Percentiles rank a stretch among this genome's conserved stretches.
These are phyloP conservation scores for Isotomurus palustris DNA, from an alignment of 2,888 invertebrate species.

Conservation along the genomic window DNA sequence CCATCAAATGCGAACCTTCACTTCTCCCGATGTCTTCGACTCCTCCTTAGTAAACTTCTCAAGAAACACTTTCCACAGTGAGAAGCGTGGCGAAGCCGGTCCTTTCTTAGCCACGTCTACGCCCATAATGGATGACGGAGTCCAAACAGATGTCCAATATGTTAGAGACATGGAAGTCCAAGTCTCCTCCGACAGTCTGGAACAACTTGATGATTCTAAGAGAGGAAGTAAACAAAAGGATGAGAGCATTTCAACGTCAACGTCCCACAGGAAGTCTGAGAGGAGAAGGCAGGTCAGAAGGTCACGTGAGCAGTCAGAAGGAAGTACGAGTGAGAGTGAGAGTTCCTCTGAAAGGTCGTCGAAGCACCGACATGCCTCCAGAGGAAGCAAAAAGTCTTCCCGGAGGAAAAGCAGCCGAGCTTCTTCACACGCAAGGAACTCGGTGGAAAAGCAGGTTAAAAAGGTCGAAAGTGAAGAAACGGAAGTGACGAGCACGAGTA, in stretches of 20 bases:
- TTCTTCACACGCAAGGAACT: conserved; percentile 37
- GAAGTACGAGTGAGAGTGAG: conserved; percentile 8
- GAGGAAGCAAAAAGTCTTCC: conserved; percentile 25
- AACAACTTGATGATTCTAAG: background rate
- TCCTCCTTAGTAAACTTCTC: conserved; percentile 19
- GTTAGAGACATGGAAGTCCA: conserved; percentile 35
- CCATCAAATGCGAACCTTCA: conserved; percentile 27
- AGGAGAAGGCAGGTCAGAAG: conserved; percentile 26
- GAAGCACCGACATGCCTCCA: conserved; percentile 12
- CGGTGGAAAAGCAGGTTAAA: conserved; percentile 58
- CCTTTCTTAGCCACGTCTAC: conserved; percentile 32
- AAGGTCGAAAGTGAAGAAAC: conserved; percentile 8
- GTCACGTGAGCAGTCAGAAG: conserved; percentile 3
- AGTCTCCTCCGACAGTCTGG: conserved; percentile 26
- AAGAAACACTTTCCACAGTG: background rate
- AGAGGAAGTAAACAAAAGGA: background rate
- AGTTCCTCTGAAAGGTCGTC: conserved; percentile 16
- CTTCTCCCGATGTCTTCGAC: conserved; percentile 38
- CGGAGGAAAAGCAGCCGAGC: conserved; percentile 17
- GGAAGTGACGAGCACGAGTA: background rate
- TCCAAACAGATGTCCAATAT: conserved; percentile 36
- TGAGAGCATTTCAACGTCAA: conserved; percentile 14
- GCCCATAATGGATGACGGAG: conserved; percentile 35
- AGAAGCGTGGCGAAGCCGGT: conserved; percentile 8
- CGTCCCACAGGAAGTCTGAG: conserved; percentile 25